Percentiles rank a stretch among this genome's conserved stretches.
phyloP scores from a whole-genome alignment of 2,888 invertebrate genomes.

The Ichneumon xanthorius region DNA sequence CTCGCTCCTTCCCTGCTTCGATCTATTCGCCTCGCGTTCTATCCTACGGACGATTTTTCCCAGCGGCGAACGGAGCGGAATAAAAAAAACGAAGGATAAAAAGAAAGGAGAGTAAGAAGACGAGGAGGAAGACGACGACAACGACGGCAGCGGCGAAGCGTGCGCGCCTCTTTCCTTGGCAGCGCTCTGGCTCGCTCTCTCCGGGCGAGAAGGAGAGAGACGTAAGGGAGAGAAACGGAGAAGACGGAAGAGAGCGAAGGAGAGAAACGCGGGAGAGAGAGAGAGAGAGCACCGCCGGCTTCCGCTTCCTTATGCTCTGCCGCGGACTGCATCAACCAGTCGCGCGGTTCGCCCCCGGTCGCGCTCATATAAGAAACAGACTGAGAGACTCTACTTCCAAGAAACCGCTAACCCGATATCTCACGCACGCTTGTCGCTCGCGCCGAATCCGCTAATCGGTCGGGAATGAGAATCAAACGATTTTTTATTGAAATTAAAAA shows the following conservation, averaged over 20 bases:
- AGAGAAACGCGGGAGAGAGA: conserved; percentile 62
- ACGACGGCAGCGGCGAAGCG: conserved; percentile 83
- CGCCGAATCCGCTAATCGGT: neutral
- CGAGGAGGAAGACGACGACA: conserved; percentile 73
- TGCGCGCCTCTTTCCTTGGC: conserved; percentile 83
- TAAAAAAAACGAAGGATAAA: conserved; percentile 58
- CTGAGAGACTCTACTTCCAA: conserved; percentile 9
- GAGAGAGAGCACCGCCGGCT: conserved; percentile 81
- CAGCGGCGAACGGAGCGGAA: conserved; percentile 40
- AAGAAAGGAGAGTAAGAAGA: conserved; percentile 78
- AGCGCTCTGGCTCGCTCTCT: conserved; percentile 59
- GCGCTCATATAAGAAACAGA: conserved; percentile 83
- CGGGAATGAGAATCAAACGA: neutral
- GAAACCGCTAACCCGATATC: neutral
- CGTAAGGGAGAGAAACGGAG: conserved; percentile 43
- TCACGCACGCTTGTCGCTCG: neutral
- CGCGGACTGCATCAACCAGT: conserved; percentile 84
- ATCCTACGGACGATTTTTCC: conserved; percentile 33
- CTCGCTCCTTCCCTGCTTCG: conserved; percentile 69
- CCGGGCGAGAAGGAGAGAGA: conserved; percentile 66
- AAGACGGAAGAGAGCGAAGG: conserved; percentile 18
- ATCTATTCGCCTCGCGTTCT: conserved; percentile 69
- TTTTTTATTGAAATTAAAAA: neutral
- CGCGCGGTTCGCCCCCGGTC: conserved; percentile 83
- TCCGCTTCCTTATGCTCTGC: conserved; percentile 85